A percentile compares a stretch with the other conserved stretches of the same genome.
phyloP scores from a whole-genome alignment of 2,797 vertebrate genomes.

The Phoeniculus purpureus region DNA sequence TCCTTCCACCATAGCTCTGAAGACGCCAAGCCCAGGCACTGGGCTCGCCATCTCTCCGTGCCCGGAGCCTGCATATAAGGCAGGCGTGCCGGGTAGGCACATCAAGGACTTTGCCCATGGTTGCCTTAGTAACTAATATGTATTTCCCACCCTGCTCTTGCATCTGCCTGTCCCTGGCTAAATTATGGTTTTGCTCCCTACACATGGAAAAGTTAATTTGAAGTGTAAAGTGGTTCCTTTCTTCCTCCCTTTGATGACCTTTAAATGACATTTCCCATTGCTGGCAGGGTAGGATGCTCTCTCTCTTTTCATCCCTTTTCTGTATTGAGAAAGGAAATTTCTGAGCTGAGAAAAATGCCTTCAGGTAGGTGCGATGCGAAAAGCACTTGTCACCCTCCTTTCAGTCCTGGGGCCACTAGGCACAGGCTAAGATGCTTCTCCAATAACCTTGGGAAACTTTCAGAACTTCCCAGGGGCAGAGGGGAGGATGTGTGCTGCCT shows the following conservation, averaged over 20 bases:
- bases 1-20: not conserved
- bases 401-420: not conserved
- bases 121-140: slow-evolving; percentile 81
- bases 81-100: slow-evolving; percentile 57
- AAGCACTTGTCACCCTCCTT: not conserved
- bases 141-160: slow-evolving; percentile 42
- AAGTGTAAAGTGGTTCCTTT: not conserved
- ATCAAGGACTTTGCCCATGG: slow-evolving; percentile 61
- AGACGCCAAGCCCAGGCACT: not conserved
- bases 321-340: not conserved
- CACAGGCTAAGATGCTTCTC: not conserved
- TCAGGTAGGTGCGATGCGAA: not conserved
- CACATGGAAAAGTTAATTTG: slow-evolving; percentile 39
- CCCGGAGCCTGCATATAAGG: slow-evolving; percentile 40
- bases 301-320: not conserved
- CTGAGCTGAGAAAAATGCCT: not conserved
- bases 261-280: slow-evolving; percentile 64
- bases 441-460: not conserved
- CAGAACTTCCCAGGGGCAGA: not conserved
- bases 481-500: not conserved
- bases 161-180: slow-evolving; percentile 34
- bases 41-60: not conserved
- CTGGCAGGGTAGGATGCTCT: not conserved
- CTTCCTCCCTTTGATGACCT: slow-evolving; percentile 36
- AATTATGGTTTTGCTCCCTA: slow-evolving; percentile 10